Evolutionary conservation across 1,140 invertebrate species (phyloP).

Genomic region (Aphaenogaster ashmeadi): DNA sequence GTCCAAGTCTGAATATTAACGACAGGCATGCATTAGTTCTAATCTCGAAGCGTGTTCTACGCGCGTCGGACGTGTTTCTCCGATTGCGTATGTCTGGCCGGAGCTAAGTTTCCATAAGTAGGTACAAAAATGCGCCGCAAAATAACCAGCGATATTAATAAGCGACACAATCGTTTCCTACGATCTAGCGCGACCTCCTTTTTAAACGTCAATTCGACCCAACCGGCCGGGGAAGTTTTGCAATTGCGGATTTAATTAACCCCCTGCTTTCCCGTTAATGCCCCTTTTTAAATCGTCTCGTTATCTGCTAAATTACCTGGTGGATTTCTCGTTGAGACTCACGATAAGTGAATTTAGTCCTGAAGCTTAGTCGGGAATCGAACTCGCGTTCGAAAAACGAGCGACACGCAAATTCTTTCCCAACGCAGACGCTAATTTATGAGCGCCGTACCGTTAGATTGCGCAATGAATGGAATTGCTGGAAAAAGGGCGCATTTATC

Average conservation of each 20-base stretch:
- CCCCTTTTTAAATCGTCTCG: constrained; percentile 1
- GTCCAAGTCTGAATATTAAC: constrained; percentile 6
- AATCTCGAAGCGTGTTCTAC: not conserved
- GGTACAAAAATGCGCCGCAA: constrained; percentile 44
- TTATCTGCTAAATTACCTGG: not conserved
- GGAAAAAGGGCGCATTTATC: not conserved
- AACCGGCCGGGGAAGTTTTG: constrained; percentile 38
- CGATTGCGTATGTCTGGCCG: constrained; percentile 50
- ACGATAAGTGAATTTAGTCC: not conserved
- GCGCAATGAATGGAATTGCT: not conserved
- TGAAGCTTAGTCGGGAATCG: not conserved
- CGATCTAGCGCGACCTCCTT: constrained; percentile 55
- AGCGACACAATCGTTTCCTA: constrained; percentile 50
- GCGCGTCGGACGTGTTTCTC: constrained; percentile 36
- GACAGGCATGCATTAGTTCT: not conserved
- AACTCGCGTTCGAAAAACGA: not conserved
- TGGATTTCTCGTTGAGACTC: not conserved
- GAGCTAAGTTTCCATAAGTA: constrained; percentile 58
- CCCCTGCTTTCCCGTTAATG: not conserved
- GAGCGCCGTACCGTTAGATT: not conserved
- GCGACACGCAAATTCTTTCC: constrained; percentile 29
- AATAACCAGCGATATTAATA: constrained; percentile 53
- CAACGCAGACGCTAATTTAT: constrained; percentile 25
- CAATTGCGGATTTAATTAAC: constrained; percentile 53
- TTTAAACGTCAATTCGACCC: constrained; percentile 40